Conservation (phyloP, 2,888 invertebrate genomes). For the Ernsta delagoae region DNA sequence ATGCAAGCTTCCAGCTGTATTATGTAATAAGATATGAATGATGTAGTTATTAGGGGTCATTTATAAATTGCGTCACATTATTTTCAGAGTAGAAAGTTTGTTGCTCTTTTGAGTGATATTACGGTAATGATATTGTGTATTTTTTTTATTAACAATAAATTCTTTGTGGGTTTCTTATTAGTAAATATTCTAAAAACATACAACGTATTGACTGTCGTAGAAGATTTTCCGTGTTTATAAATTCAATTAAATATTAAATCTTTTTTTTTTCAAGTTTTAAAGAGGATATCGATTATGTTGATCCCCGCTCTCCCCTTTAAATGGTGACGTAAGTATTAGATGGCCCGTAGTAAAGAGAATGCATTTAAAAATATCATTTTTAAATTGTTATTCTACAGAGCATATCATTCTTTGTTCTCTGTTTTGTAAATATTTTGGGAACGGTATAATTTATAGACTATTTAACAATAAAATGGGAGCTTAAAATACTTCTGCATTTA, state of each 20-base stretch:
- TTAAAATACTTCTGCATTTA: constrained; percentile 66
- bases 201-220: too few relatives aligned
- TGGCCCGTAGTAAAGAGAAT: constrained; percentile 32
- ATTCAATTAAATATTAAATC: too few relatives aligned
- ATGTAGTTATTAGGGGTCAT: neutral
- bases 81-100: neutral
- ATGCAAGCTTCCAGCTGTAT: constrained; percentile 48
- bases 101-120: too few relatives aligned
- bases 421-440: constrained; percentile 73
- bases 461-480: constrained; percentile 56
- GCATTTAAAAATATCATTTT: constrained; percentile 59
- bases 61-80: neutral
- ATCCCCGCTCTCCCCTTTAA: neutral
- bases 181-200: too few relatives aligned
- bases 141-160: too few relatives aligned
- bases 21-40: constrained; percentile 21
- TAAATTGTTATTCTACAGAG: constrained; percentile 68
- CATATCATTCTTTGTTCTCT: constrained; percentile 71
- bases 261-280: too few relatives aligned
- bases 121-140: too few relatives aligned
- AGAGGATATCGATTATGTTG: too few relatives aligned
- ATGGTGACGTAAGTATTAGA: neutral
- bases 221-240: too few relatives aligned
- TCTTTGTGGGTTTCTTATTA: neutral
- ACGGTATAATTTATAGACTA: constrained; percentile 59